phyloP scores from a whole-genome alignment of 1,140 invertebrate genomes.

The Drosophila cardini region DNA sequence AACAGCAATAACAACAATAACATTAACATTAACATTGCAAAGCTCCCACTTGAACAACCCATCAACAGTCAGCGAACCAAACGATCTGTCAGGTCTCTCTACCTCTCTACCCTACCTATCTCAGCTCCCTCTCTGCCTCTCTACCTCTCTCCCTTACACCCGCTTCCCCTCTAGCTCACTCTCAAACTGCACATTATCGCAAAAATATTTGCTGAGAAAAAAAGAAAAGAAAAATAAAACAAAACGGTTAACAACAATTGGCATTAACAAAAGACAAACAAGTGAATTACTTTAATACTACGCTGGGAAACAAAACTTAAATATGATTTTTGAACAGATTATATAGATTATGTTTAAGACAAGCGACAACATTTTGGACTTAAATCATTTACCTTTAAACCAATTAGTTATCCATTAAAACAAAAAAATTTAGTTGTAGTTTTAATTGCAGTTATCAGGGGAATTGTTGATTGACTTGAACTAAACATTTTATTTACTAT shows the following conservation, averaged over 20 bases:
- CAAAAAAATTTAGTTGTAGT: too few species aligned
- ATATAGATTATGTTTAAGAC: neutral
- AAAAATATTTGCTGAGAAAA: conserved; percentile 65
- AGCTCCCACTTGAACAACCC: conserved; percentile 33
- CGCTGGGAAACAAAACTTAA: neutral
- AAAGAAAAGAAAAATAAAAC: neutral
- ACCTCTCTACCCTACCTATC: neutral
- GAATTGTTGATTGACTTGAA: too few species aligned
- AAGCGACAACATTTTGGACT: neutral
- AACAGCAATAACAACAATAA: conserved; percentile 50
- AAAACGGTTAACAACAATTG: conserved; percentile 29
- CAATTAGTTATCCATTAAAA: too few species aligned
- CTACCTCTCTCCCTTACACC: neutral
- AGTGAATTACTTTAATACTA: conserved; percentile 35
- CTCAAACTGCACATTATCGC: conserved; percentile 18
- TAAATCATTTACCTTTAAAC: too few species aligned
- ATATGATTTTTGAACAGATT: neutral
- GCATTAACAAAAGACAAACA: conserved; percentile 57
- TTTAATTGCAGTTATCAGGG: too few species aligned
- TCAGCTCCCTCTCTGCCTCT: neutral
- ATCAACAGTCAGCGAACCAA: conserved; percentile 51
- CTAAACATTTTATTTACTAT: too few species aligned
- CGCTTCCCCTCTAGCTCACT: neutral
- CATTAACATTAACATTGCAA: conserved; percentile 42
- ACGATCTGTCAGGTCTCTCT: conserved; percentile 48